Evolutionary conservation across 2,888 invertebrate genomes (phyloP).

Genomic region (Gymnoscelis rufifasciata): DNA sequence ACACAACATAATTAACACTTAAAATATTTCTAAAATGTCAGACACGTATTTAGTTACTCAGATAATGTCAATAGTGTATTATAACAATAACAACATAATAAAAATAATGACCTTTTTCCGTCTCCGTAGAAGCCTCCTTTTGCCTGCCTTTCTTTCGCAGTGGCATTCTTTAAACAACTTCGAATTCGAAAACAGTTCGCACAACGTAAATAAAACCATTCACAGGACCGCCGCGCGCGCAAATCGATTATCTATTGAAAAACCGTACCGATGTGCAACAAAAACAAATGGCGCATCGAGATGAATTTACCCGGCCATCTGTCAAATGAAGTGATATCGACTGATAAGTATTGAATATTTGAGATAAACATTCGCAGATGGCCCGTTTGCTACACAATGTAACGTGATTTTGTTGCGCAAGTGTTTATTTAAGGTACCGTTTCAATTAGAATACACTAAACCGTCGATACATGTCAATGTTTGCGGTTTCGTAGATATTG

Average conservation of each 20-base stretch:
- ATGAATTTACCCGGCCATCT: conserved; percentile 52
- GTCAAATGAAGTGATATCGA: conserved; percentile 59
- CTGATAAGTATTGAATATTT: conserved; percentile 63
- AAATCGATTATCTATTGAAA: conserved; percentile 18
- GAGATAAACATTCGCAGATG: conserved; percentile 71
- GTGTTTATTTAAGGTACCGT: conserved; percentile 44
- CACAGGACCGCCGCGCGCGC: conserved; percentile 31
- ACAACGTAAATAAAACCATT: conserved; percentile 61
- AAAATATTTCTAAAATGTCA: no score
- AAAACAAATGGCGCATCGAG: conserved; percentile 38
- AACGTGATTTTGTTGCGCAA: conserved; percentile 48
- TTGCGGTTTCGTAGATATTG: conserved; percentile 35
- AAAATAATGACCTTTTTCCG: no score
- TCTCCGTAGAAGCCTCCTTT: conserved; percentile 62
- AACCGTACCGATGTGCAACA: conserved; percentile 33
- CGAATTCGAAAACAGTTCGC: conserved; percentile 67
- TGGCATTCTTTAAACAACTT: conserved; percentile 68
- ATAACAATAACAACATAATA: no score
- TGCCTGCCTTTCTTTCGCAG: conserved; percentile 76
- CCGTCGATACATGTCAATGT: conserved; percentile 32
- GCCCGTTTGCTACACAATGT: conserved; percentile 37
- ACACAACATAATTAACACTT: no score
- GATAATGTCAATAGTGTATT: no score
- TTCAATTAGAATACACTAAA: conserved; percentile 39
- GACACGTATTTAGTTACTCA: no score